Evolutionary conservation across 2,113 vertebrate species (phyloP).

Genomic region (Solea solea): DNA sequence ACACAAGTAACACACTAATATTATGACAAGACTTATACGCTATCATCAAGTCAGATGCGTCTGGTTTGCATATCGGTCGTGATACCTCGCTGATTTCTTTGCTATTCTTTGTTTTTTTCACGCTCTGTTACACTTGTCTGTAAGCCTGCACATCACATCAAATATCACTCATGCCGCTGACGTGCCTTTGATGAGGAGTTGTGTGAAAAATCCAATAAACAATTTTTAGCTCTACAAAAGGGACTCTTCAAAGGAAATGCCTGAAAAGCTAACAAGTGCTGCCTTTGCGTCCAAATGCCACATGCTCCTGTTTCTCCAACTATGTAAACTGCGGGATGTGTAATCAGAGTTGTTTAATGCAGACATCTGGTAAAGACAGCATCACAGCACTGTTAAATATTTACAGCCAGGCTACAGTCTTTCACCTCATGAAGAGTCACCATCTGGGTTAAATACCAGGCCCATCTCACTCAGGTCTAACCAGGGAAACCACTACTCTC

Average conservation of each 20-base stretch:
- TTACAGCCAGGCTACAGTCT: slow-evolving; percentile 81
- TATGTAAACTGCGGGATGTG: slow-evolving; percentile 85
- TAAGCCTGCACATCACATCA: slow-evolving; percentile 58
- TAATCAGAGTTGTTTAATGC: slow-evolving; percentile 86
- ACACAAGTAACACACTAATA: neutral
- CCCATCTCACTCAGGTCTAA: slow-evolving; percentile 62
- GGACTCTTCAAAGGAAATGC: slow-evolving; percentile 70
- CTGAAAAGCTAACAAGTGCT: slow-evolving; percentile 78
- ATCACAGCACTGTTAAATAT: slow-evolving; percentile 81
- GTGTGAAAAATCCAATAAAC: slow-evolving; percentile 75
- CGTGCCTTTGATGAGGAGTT: slow-evolving; percentile 67
- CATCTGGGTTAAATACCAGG: slow-evolving; percentile 79
- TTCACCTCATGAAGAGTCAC: slow-evolving; percentile 79
- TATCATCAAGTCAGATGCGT: neutral
- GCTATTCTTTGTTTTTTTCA: slow-evolving; percentile 10
- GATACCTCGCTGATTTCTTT: slow-evolving; percentile 3
- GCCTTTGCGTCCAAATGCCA: slow-evolving; percentile 73
- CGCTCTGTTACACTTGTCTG: slow-evolving; percentile 57
- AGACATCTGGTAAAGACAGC: slow-evolving; percentile 81
- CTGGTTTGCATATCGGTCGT: slow-evolving; percentile 16
- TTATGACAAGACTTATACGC: slow-evolving; percentile 1
- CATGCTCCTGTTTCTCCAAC: slow-evolving; percentile 84
- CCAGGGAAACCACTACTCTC: slow-evolving; percentile 65
- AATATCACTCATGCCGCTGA: slow-evolving; percentile 41
- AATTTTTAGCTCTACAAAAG: slow-evolving; percentile 54